These are phyloP conservation scores for Drosophila varians DNA, from an alignment of 1,140 invertebrate species.

Conservation along the genomic window DNA sequence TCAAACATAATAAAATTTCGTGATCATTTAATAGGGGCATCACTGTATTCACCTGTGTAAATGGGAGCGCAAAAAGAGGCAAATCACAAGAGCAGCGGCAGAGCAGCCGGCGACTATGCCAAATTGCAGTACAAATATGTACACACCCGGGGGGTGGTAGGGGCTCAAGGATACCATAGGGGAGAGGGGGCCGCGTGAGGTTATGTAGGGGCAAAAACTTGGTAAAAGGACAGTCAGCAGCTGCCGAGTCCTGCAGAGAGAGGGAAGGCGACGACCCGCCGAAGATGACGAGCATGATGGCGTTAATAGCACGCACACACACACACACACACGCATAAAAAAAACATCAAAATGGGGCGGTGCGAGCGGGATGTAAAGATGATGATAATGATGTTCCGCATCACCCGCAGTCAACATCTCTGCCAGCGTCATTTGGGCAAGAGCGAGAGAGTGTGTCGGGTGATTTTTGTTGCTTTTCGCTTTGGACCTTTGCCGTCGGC, in stretches of 20 bases:
- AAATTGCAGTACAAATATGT: conserved; percentile 83
- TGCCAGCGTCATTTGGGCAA: conserved; percentile 65
- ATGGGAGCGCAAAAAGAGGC: conserved; percentile 81
- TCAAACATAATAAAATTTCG: too few species aligned
- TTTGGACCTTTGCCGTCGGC: conserved; percentile 47
- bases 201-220: conserved; percentile 62
- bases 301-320: conserved; percentile 44
- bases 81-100: conserved; percentile 69
- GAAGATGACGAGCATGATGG: conserved; percentile 59
- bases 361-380: conserved; percentile 42
- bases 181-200: conserved; percentile 8
- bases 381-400: conserved; percentile 64
- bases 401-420: conserved; percentile 3
- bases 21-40: conserved; percentile 7
- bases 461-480: conserved; percentile 36
- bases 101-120: conserved; percentile 53
- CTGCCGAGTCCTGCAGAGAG: conserved; percentile 16
- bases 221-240: conserved; percentile 77
- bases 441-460: conserved; percentile 65
- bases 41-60: conserved; percentile 71
- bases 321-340: conserved; percentile 27
- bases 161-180: neutral
- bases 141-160: conserved; percentile 27
- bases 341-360: conserved; percentile 10
- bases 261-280: neutral